These are phyloP conservation scores for Drosophila meridiana DNA, from an alignment of 2,888 invertebrate genomes.

Conservation along the genomic window DNA sequence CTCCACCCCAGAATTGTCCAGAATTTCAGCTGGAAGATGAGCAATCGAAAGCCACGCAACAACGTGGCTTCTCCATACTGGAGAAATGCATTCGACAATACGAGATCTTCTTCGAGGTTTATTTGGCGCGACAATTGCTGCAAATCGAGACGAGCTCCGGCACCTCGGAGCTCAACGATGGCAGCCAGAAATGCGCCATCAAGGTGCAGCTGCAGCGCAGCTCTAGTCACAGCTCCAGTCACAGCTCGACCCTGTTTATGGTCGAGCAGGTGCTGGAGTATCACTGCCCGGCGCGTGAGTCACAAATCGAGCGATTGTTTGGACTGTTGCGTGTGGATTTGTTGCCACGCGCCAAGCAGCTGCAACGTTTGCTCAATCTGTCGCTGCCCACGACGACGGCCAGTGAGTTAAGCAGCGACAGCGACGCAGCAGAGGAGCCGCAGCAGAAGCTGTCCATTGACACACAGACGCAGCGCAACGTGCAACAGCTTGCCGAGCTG, in stretches of 20 bases:
- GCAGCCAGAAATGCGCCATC: slow-evolving; percentile 29
- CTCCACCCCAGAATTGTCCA: slow-evolving; percentile 64
- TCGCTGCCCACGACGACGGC: slow-evolving; percentile 67
- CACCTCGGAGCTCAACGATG: slow-evolving; percentile 21
- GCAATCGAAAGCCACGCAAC: slow-evolving; percentile 63
- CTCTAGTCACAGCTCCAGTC: slow-evolving; percentile 32
- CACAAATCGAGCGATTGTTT: slow-evolving; percentile 85
- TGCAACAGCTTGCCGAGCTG: slow-evolving; percentile 79
- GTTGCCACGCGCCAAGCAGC: slow-evolving; percentile 85
- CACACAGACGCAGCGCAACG: slow-evolving; percentile 76
- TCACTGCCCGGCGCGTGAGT: slow-evolving; percentile 77
- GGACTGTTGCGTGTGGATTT: slow-evolving; percentile 85
- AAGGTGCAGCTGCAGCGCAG: slow-evolving; percentile 65
- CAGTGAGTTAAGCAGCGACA: slow-evolving; percentile 82
- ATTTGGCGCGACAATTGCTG: slow-evolving; percentile 74
- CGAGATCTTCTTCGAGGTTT: slow-evolving; percentile 86
- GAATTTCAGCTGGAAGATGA: slow-evolving; percentile 71
- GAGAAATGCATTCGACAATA: slow-evolving; percentile 87
- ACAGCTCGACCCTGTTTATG: slow-evolving; percentile 72
- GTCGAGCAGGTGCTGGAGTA: slow-evolving; percentile 85
- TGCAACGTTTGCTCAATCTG: slow-evolving; percentile 83
- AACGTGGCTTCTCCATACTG: slow-evolving; percentile 85
- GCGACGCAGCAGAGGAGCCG: slow-evolving; percentile 79
- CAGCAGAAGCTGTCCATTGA: slow-evolving; percentile 79
- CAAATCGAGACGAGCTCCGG: slow-evolving; percentile 44